Conservation (phyloP, 1,140 invertebrate genomes). For the Delia radicum region DNA sequence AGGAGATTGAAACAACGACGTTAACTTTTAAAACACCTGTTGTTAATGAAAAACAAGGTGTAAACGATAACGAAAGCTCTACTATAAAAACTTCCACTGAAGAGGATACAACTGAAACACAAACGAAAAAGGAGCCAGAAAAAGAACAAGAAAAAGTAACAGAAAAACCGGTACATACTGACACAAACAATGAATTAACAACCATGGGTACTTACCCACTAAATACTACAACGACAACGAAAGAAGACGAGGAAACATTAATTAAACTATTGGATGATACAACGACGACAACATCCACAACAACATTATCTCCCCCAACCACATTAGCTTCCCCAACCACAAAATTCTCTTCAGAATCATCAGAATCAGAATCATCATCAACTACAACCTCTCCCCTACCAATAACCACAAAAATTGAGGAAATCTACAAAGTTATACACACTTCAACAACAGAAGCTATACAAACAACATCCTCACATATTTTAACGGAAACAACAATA, state of each 20-base stretch:
- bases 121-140: not conserved
- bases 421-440: not conserved
- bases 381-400: not conserved
- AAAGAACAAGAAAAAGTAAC: not conserved
- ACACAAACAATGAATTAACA: not conserved
- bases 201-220: not conserved
- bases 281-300: not conserved
- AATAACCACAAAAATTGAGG: not conserved
- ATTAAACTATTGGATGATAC: slow-evolving; percentile 20
- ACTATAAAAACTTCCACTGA: not conserved
- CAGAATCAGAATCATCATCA: not conserved
- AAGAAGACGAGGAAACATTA: slow-evolving; percentile 8
- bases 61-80: not conserved
- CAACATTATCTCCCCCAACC: not conserved
- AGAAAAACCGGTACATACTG: not conserved
- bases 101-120: not conserved
- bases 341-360: not conserved
- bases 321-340: not conserved
- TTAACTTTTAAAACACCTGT: not conserved
- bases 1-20: not conserved
- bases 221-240: slow-evolving; percentile 23
- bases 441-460: not conserved
- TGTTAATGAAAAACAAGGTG: not conserved
- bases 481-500: not conserved
- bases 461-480: not conserved